Evolutionary conservation across 1,140 invertebrate species (phyloP), one percentile per base, ranked within the genome.

Genomic region (Parasteatoda tepidariorum): DNA sequence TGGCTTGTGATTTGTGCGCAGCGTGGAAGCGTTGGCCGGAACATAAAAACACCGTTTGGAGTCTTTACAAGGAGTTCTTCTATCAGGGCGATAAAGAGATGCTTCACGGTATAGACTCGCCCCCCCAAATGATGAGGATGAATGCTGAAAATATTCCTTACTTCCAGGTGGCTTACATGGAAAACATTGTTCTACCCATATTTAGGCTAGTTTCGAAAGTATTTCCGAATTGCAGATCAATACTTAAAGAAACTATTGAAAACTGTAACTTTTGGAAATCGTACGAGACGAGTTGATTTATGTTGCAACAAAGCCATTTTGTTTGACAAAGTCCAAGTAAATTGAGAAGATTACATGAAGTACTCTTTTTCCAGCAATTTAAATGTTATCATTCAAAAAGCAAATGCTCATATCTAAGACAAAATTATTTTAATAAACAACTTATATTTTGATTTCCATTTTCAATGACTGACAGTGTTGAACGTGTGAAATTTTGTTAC

Each of bases 11-110:
- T 11, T 54, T 82, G 18, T 70, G 66, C 54, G 54, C 31, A 0
- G 18, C 24, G 0, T 82, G 78, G 78, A 82, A 82, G 41, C 9
- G 41, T 0, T 82, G 78, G 78, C 41, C 31, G 0, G 78, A 61
- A 22, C 78, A 82, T 34, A 82, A 70, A 34, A 61, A 41, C 26
- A 41, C 64, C 9, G 34, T 71, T 34, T 82, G 78, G 78, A 48
- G 31, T 18, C 11, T 82, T 5, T 82, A 82, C 18, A 71, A 82
- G 18, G 78, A 82, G n/a, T 70, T 41, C 15, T 82, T 70, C 22
- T 70, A 82, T 13, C 78, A 82, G 34, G 57, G 74, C 33, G 74
- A 78, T n/a, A 64, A 48, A 22, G 62, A 64, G 11, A 11, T 22
- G 26, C 18, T 9, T 54, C 54, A 64, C 9, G 74, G 74, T 9